These are phyloP conservation scores for Panurus biarmicus DNA, from an alignment of 2,113 vertebrate genomes.

Conservation along the genomic window DNA sequence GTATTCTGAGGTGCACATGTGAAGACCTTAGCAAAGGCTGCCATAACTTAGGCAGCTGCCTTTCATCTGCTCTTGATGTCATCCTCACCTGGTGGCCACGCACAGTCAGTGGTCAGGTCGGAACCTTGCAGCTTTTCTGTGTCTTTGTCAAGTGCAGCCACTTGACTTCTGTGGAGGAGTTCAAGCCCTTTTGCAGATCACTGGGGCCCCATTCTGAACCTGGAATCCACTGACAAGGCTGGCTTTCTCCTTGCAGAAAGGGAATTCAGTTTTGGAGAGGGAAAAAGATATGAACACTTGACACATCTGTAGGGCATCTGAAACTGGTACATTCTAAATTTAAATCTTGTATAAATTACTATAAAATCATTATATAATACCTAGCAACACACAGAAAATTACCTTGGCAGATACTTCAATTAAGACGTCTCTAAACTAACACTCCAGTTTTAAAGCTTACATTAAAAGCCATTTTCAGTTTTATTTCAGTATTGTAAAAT, in stretches of 20 bases:
- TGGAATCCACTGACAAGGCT: background rate
- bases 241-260: background rate
- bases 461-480: background rate
- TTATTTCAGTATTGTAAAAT: background rate
- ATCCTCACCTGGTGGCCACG: background rate
- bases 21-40: background rate
- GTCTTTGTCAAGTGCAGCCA: background rate
- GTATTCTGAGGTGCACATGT: fast-evolving
- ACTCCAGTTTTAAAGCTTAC: background rate
- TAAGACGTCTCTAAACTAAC: background rate
- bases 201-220: background rate
- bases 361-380: background rate
- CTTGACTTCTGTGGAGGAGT: background rate
- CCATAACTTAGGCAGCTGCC: background rate
- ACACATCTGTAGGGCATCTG: background rate
- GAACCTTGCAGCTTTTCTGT: background rate
- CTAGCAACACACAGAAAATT: background rate
- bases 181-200: background rate
- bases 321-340: background rate
- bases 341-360: background rate
- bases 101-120: background rate
- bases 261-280: background rate
- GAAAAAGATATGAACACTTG: background rate
- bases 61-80: background rate
- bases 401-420: background rate